Conservation (phyloP, 2,113 vertebrate genomes). For the Lanius ludovicianus region DNA sequence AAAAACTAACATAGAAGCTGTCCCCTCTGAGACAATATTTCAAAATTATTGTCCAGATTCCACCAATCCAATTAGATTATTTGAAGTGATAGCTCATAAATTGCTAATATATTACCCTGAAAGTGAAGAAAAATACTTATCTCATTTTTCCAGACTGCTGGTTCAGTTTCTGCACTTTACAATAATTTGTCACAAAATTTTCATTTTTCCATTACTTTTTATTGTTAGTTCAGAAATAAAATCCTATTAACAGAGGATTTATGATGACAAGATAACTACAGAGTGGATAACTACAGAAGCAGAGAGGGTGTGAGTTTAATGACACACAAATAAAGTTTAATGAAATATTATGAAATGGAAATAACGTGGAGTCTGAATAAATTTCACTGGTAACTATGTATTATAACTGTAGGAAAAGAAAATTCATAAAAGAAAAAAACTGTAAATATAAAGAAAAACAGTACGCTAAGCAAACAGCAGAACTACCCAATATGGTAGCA, state of each 20-base stretch:
- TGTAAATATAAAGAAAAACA: slow-evolving; percentile 30
- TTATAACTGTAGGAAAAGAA: slow-evolving; percentile 31
- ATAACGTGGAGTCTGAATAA: slow-evolving; percentile 58
- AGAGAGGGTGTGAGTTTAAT: slow-evolving; percentile 40
- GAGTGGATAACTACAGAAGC: background rate
- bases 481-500: background rate
- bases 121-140: slow-evolving; percentile 61
- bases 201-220: slow-evolving; percentile 71
- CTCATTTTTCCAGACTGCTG: slow-evolving; percentile 61
- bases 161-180: slow-evolving; percentile 52
- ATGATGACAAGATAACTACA: slow-evolving; percentile 68
- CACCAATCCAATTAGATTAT: slow-evolving; percentile 63
- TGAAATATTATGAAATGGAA: slow-evolving; percentile 72
- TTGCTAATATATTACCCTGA: slow-evolving; percentile 67
- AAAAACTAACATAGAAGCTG: background rate
- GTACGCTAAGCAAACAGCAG: background rate
- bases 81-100: slow-evolving; percentile 69
- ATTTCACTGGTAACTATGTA: slow-evolving; percentile 22
- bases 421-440: background rate
- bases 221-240: slow-evolving; percentile 68
- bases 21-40: slow-evolving; percentile 48
- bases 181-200: slow-evolving; percentile 63
- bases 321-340: slow-evolving; percentile 68
- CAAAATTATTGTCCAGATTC: slow-evolving; percentile 56
- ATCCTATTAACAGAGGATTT: slow-evolving; percentile 64